These are phyloP conservation scores for Montipora cactus DNA, from an alignment of 64 coral and sea anemone genomes.

Conservation along the genomic window DNA sequence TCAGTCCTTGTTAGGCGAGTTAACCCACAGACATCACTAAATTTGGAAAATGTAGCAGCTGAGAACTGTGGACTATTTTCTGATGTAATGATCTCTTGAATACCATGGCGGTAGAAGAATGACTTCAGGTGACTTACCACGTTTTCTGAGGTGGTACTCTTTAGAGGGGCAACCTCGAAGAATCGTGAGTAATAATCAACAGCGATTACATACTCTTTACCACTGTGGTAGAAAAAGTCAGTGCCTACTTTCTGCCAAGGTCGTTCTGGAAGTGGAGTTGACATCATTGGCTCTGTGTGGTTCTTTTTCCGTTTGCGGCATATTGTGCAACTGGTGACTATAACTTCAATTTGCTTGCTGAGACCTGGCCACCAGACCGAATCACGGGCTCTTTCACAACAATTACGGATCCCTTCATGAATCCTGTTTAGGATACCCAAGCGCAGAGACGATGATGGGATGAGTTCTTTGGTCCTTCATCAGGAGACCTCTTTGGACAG, in stretches of 20 bases:
- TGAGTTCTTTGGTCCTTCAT: slow-evolving; percentile 51
- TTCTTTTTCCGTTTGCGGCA: neutral
- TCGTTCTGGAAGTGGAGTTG: slow-evolving; percentile 22
- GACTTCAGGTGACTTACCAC: neutral
- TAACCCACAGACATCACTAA: slow-evolving; percentile 56
- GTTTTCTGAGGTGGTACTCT: neutral
- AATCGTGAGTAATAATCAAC: slow-evolving; percentile 52
- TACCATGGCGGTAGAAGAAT: slow-evolving; percentile 53
- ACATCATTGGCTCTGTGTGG: slow-evolving; percentile 5
- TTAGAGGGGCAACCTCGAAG: slow-evolving; percentile 41
- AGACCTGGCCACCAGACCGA: slow-evolving; percentile 65
- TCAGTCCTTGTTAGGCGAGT: slow-evolving; percentile 13
- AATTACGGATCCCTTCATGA: slow-evolving; percentile 34
- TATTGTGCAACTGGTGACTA: neutral
- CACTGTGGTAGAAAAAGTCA: slow-evolving; percentile 52
- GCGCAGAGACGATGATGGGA: slow-evolving; percentile 3
- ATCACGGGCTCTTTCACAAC: neutral
- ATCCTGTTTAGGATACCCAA: slow-evolving; percentile 38
- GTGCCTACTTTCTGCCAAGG: slow-evolving; percentile 35
- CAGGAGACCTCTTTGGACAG: slow-evolving; percentile 24
- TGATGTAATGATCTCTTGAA: slow-evolving; percentile 33
- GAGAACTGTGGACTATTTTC: slow-evolving; percentile 56
- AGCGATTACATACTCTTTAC: slow-evolving; percentile 32
- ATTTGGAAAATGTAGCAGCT: slow-evolving; percentile 18
- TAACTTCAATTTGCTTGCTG: slow-evolving; percentile 35